Conservation (phyloP, 2,888 invertebrate species). For the Hirtodrosophila trivittata region DNA sequence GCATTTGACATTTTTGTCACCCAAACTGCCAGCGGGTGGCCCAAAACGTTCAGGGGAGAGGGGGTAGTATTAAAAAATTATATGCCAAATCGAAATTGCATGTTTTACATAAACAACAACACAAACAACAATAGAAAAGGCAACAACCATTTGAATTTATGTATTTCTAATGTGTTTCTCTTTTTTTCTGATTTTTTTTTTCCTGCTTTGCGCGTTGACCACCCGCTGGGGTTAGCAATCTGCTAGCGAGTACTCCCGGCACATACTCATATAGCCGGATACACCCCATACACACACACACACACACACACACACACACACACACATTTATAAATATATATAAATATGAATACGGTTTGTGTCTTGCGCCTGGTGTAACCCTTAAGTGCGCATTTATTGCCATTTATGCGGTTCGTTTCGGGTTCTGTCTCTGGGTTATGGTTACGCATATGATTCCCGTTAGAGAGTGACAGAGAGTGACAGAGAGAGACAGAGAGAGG, state of each 20-base stretch:
- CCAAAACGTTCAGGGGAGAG: constrained; percentile 7
- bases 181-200: constrained; percentile 13
- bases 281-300: constrained; percentile 5
- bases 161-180: constrained; percentile 64
- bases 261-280: neutral
- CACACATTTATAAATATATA: too few relatives aligned
- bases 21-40: constrained; percentile 73
- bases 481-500: too few relatives aligned
- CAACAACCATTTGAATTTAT: constrained; percentile 57
- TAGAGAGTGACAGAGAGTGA: too few relatives aligned
- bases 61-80: constrained; percentile 73
- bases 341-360: neutral
- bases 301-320: too few relatives aligned
- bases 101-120: constrained; percentile 76
- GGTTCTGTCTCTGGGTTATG: constrained; percentile 44
- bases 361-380: too few relatives aligned
- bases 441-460: constrained; percentile 67
- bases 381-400: constrained; percentile 78
- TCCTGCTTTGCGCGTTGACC: constrained; percentile 31
- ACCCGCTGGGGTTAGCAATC: constrained; percentile 59
- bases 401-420: constrained; percentile 77
- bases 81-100: constrained; percentile 81
- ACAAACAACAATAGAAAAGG: constrained; percentile 29
- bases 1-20: constrained; percentile 80
- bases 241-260: constrained; percentile 37